Base-by-base conservation (phyloP, 2,113 vertebrate species). In the Lycaon pictus region DNA sequence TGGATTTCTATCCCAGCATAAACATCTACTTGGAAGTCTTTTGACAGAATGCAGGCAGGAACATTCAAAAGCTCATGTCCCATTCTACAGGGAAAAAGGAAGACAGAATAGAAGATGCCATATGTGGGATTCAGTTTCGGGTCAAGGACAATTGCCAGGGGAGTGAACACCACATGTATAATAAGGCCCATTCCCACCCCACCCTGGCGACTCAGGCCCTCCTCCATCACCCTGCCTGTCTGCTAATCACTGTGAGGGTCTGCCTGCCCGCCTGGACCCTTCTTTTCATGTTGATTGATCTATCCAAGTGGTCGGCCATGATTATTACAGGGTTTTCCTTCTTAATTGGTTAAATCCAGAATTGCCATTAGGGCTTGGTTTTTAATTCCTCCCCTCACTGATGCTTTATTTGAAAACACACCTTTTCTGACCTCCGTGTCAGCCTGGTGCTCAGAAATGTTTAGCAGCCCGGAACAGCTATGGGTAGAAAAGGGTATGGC, bases 1-100 rank as follows among this genome's bases (percentile, higher is more conserved):
- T 1, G 6, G 53, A 25, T 53, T 11, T 7, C 8, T 0, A 0
- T 29, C 27, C 19, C 25, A 6, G 23, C 3, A 0, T 10, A 22
- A 20, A 19, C n/a, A 6, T 74, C 37, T 3, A 7, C 11, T 69
- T 56, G 3, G 16, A 11, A 5, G 7, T 9, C 13, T 37, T 16
- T 4, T 6, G 27, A 71, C 51, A 76, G 74, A n/a, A 51, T 13
- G 25, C 71, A 67, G 79, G 27, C 0, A 5, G 17, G 12, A 4
- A 3, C 37, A 23, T 74, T 16, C 6, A 23, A 29, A 62, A 35
- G 11, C 23, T 51, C 6, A 0, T 0, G 25, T 23, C 87, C 43
- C 16, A 0, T 65, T 11, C 77, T n/a, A 6, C 2, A 3, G 20
- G 48, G 11, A 3, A 23, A 27, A 53, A 1, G 32, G 71, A 29